Percentiles rank a stretch among this genome's conserved stretches.
Conservation (phyloP, 1,140 invertebrate genomes). For the Formica exsecta region DNA sequence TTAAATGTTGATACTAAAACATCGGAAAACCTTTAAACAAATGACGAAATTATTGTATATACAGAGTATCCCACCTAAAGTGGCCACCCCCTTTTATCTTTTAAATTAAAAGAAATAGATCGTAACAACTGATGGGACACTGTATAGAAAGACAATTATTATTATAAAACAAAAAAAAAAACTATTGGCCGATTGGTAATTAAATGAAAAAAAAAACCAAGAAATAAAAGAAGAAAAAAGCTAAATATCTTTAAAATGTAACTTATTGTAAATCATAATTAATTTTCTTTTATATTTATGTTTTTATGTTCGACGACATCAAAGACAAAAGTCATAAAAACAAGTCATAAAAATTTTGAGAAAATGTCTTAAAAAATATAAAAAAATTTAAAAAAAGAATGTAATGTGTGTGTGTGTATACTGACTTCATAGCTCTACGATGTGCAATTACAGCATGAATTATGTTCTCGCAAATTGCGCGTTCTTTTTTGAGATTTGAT, state of each 20-base stretch:
- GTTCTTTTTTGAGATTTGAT: constrained; percentile 12
- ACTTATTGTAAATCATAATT: not conserved
- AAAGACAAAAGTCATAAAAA: not conserved
- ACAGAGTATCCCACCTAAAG: too few species aligned
- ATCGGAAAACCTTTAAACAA: constrained; percentile 29
- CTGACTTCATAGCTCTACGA: constrained; percentile 4
- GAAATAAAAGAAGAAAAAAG: not conserved
- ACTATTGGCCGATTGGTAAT: too few species aligned
- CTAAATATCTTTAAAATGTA: not conserved
- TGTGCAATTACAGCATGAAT: constrained; percentile 22
- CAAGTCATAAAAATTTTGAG: too few species aligned
- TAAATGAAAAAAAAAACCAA: not conserved
- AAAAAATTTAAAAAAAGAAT: not conserved
- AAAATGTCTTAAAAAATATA: not conserved
- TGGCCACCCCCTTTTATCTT: too few species aligned
- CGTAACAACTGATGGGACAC: too few species aligned
- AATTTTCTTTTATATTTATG: not conserved
- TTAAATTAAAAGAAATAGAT: too few species aligned
- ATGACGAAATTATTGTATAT: not conserved
- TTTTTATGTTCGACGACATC: not conserved
- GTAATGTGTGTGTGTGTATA: not conserved
- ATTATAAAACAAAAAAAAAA: too few species aligned
- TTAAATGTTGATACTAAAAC: not conserved
- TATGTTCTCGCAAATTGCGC: not conserved
- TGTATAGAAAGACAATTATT: not conserved